A percentile compares a stretch with the other conserved stretches of the same genome.
phyloP scores from a whole-genome alignment of 2,113 vertebrate genomes.

The Ochotona curzoniae region DNA sequence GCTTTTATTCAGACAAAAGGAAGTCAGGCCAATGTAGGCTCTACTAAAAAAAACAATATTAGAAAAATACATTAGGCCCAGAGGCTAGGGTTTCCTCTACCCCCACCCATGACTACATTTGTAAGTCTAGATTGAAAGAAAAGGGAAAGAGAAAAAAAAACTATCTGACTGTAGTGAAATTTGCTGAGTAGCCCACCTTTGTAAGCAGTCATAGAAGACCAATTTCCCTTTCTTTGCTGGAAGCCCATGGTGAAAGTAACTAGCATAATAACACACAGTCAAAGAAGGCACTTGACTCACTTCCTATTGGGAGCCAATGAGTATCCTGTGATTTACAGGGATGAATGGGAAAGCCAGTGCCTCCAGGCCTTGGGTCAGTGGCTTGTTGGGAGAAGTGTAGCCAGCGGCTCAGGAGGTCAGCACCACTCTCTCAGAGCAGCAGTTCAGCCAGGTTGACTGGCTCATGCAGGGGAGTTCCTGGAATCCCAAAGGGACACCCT shows the following conservation, averaged over 20 bases:
- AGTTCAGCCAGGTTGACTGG: constrained; percentile 40
- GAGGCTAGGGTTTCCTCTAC: constrained; percentile 61
- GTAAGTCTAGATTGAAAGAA: constrained; percentile 62
- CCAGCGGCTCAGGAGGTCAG: constrained; percentile 75
- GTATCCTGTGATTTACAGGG: constrained; percentile 75
- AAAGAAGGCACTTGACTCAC: constrained; percentile 75
- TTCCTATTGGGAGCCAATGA: constrained; percentile 70
- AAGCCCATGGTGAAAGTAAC: constrained; percentile 82
- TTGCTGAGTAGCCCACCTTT: background rate
- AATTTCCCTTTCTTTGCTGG: constrained; percentile 80
- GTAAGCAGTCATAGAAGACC: constrained; percentile 64
- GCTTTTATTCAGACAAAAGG: constrained; percentile 88
- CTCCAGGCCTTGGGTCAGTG: constrained; percentile 43
- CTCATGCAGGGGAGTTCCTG: constrained; percentile 58
- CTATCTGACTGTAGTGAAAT: constrained; percentile 53
- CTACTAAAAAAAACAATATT: constrained; percentile 59
- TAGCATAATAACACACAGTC: constrained; percentile 80
- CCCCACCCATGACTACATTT: constrained; percentile 36
- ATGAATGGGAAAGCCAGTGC: background rate
- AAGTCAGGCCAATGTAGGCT: constrained; percentile 81
- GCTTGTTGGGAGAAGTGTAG: constrained; percentile 69
- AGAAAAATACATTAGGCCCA: constrained; percentile 77
- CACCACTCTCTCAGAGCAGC: constrained; percentile 68
- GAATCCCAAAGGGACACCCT: background rate
- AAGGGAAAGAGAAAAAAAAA: constrained; percentile 7